These are phyloP conservation scores for Aleiodes sp. DNA, from an alignment of 1,140 invertebrate species.

Conservation along the genomic window DNA sequence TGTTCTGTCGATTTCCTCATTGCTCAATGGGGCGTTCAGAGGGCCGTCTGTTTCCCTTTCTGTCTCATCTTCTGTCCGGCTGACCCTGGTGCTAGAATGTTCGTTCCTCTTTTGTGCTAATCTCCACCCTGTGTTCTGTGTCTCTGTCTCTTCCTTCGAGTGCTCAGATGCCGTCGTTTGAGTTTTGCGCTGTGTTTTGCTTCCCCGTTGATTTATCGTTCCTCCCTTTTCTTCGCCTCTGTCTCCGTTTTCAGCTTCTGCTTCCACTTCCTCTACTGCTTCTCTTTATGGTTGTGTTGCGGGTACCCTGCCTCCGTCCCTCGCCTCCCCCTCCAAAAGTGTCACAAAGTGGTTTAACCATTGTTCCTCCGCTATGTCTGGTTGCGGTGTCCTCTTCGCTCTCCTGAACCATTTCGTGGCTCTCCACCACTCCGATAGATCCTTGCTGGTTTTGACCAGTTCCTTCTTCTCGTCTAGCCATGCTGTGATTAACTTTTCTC, in stretches of 20 bases:
- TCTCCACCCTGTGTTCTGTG: neutral
- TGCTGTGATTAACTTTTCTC: neutral
- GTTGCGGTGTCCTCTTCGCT: neutral
- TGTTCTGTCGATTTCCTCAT: neutral
- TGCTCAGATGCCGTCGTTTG: neutral
- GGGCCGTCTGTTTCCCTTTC: no score
- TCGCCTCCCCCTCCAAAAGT: neutral
- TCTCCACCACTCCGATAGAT: neutral
- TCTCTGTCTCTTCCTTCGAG: neutral
- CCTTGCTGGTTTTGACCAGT: neutral
- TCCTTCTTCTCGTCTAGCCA: neutral
- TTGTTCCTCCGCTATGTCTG: neutral
- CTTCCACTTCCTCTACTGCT: no score
- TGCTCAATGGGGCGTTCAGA: neutral
- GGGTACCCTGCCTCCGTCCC: neutral
- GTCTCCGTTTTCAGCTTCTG: no score
- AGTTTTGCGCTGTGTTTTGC: no score
- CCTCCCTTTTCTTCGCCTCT: no score
- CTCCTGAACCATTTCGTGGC: conserved; percentile 12
- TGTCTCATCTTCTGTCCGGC: neutral
- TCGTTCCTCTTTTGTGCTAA: neutral
- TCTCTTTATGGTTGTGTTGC: no score
- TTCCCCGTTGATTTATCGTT: no score
- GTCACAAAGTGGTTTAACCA: neutral
- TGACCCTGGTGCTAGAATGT: neutral